phyloP scores from a whole-genome alignment of 1,140 invertebrate species.

The Dendrolimus kikuchii region DNA sequence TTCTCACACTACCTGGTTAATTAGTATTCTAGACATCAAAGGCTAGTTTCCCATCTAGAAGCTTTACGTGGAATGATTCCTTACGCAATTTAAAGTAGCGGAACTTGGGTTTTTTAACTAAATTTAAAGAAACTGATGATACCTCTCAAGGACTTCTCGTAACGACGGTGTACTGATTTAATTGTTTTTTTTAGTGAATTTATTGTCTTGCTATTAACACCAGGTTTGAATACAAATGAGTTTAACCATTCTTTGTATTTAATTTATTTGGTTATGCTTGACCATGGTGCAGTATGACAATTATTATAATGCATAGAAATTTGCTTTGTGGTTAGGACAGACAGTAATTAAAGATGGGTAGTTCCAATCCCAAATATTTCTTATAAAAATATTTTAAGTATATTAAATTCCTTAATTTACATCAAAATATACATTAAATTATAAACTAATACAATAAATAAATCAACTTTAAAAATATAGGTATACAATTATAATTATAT shows the following conservation, averaged over 20 bases:
- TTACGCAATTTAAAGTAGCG: constrained; percentile 41
- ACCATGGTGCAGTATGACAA: neutral
- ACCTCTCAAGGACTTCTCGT: constrained; percentile 39
- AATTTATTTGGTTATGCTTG: neutral
- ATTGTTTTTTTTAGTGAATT: constrained; percentile 32
- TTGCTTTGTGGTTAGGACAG: too few relatives aligned
- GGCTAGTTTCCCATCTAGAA: constrained; percentile 27
- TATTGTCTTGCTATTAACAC: constrained; percentile 11
- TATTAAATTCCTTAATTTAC: too few relatives aligned
- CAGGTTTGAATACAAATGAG: constrained; percentile 13
- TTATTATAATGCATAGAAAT: too few relatives aligned
- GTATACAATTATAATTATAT: too few relatives aligned
- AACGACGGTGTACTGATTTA: constrained; percentile 33
- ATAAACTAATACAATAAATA: too few relatives aligned
- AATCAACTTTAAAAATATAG: too few relatives aligned
- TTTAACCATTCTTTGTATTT: neutral
- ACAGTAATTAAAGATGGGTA: too few relatives aligned
- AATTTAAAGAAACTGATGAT: constrained; percentile 29
- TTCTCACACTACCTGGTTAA: constrained; percentile 36
- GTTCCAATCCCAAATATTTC: too few relatives aligned
- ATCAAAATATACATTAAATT: too few relatives aligned
- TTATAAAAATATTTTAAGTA: too few relatives aligned
- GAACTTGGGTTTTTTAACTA: constrained; percentile 32
- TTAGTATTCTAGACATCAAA: constrained; percentile 29
- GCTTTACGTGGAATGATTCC: constrained; percentile 39